Evolutionary conservation across 2,888 invertebrate genomes (phyloP), one percentile per base, ranked within the genome.

Genomic region (Caenorhabditis macrosperma): DNA sequence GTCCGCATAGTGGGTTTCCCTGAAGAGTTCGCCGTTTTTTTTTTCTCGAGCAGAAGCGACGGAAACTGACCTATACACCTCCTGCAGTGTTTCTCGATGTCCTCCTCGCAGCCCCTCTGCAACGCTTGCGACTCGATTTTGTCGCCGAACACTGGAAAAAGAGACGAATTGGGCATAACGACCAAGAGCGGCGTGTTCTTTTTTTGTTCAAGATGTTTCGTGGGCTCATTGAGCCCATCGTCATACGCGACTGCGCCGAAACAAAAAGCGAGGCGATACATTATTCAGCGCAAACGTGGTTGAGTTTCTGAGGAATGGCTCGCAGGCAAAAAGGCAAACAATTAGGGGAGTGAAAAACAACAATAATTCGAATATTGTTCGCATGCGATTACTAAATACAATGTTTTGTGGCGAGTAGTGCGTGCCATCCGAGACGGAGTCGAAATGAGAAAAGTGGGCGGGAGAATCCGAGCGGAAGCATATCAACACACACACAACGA

Each of bases 101-200:
- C 71, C 50, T 79, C 68, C 46, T 74, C 74, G 30, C 68, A 78
- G 46, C 67, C 63, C 30, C 71, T 78, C 46, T 78, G 72, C 20
- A 74, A n/a, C 17, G 50, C 64, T 24, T 74, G 55, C 15, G 78
- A 79, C 46, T 79, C 78, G 60, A 57, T 52, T 44, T 46, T 67
- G 67, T 33, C 61, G 24, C 46, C 54, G 60, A 67, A 61, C 77
- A 77, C 68, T 69, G 64, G 41, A 77, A 75, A 30, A 35, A 7
- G 22, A 24, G 24, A 38, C 2, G 2, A 30, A 33, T 35, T 52
- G 6, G 38, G 30, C 46, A 17, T 66, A 30, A 59, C 17, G 17
- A 24, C 33, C 9, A n/a, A n/a, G n/a, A n/a, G n/a, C 6, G 22
- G n/a, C 52, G 26, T 22, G 7, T 26, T 15, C 9, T 35, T 20